These are phyloP conservation scores for Bombus polaris DNA, from an alignment of 1,140 invertebrate species.

Conservation along the genomic window DNA sequence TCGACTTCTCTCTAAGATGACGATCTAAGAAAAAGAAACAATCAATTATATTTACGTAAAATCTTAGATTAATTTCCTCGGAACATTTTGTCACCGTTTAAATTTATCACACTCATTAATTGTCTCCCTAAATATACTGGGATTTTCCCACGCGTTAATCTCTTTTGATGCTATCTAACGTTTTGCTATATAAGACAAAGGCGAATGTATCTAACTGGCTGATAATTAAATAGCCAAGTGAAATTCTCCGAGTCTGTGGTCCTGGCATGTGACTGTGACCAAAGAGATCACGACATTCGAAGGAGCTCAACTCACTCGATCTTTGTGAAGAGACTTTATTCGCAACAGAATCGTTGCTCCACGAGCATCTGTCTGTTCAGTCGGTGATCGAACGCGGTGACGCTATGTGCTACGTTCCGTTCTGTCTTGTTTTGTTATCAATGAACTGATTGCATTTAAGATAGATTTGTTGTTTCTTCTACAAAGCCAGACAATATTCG, in stretches of 20 bases:
- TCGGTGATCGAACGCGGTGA: slow-evolving; percentile 40
- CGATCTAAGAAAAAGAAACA: too few relatives aligned
- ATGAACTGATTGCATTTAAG: not conserved
- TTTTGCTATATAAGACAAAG: too few relatives aligned
- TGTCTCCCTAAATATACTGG: not conserved
- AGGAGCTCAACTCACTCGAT: not conserved
- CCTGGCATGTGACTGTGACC: not conserved
- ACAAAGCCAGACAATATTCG: not conserved
- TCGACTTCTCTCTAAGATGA: too few relatives aligned
- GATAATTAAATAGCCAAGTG: not conserved
- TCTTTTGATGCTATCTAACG: not conserved
- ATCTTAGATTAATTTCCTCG: not conserved
- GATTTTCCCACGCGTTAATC: not conserved
- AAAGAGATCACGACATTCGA: not conserved
- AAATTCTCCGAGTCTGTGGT: not conserved
- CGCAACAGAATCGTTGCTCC: slow-evolving; percentile 40
- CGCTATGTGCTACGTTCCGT: not conserved
- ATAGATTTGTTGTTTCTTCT: too few relatives aligned
- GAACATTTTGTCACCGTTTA: not conserved
- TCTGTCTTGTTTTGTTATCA: not conserved
- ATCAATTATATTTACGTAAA: too few relatives aligned
- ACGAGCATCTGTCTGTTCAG: slow-evolving; percentile 29
- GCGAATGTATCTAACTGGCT: not conserved
- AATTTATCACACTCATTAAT: too few relatives aligned
- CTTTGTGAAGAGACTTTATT: slow-evolving; percentile 15